phyloP scores from a whole-genome alignment of 2,113 vertebrate genomes.

The Halcyon senegalensis region DNA sequence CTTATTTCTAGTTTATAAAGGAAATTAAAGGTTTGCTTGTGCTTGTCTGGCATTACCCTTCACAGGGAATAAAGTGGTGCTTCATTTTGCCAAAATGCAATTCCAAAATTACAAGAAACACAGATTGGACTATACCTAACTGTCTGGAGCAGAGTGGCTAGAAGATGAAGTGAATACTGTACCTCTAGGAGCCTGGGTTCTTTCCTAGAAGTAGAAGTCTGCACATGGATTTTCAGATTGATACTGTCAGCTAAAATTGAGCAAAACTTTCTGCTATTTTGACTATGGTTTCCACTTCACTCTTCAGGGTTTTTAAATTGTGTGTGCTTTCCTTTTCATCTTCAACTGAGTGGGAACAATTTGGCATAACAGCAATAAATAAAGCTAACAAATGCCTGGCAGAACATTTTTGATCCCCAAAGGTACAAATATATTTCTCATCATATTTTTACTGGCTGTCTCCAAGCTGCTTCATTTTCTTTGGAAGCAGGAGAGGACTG shows the following conservation, averaged over 20 bases:
- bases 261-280: not conserved
- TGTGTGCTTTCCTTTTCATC: not conserved
- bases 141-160: not conserved
- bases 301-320: not conserved
- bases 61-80: not conserved
- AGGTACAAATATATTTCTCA: not conserved
- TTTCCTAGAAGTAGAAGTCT: not conserved
- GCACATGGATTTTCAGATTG: not conserved
- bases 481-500: not conserved
- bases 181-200: not conserved
- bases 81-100: not conserved
- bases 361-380: slow-evolving; percentile 1
- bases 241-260: not conserved
- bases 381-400: not conserved
- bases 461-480: not conserved
- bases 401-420: not conserved
- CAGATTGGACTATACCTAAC: not conserved
- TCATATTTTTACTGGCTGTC: not conserved
- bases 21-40: not conserved
- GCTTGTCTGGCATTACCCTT: not conserved
- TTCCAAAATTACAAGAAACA: not conserved
- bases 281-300: not conserved
- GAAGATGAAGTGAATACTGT: not conserved
- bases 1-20: not conserved
- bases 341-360: not conserved